phyloP scores from a whole-genome alignment of 2,888 invertebrate genomes.

The Epistrophe grossulariae region DNA sequence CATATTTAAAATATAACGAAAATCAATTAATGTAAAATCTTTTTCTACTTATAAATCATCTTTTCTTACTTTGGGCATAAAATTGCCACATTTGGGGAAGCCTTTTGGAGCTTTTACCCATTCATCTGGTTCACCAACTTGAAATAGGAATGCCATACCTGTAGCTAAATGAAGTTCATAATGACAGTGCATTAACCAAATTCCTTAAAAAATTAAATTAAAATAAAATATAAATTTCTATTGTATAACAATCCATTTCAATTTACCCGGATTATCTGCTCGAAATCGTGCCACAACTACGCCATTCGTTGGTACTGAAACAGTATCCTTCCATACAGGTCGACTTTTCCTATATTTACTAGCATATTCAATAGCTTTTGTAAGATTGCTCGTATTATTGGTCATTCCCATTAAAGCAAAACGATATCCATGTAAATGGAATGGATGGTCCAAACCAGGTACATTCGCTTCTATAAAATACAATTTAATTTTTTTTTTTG shows the following conservation, averaged over 20 bases:
- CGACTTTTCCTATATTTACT: slow-evolving; percentile 62
- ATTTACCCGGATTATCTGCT: slow-evolving; percentile 78
- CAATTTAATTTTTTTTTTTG: not conserved
- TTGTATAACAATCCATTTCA: not conserved
- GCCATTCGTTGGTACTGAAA: slow-evolving; percentile 80
- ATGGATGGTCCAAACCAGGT: slow-evolving; percentile 80
- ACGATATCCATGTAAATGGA: slow-evolving; percentile 81
- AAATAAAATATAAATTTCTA: not conserved
- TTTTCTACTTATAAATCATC: not conserved
- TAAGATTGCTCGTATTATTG: slow-evolving; percentile 69
- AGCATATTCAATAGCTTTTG: slow-evolving; percentile 71
- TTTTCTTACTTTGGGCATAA: slow-evolving; percentile 82
- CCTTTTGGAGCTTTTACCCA: slow-evolving; percentile 87
- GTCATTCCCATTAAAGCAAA: slow-evolving; percentile 80
- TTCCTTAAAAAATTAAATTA: slow-evolving; percentile 66
- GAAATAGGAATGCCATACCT: slow-evolving; percentile 78
- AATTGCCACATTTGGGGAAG: slow-evolving; percentile 92
- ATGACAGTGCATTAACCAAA: slow-evolving; percentile 79
- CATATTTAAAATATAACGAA: too few relatives aligned
- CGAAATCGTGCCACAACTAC: slow-evolving; percentile 79
- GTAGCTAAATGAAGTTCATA: slow-evolving; percentile 79
- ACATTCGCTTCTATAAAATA: slow-evolving; percentile 1
- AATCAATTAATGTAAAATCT: not conserved
- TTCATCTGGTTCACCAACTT: slow-evolving; percentile 85
- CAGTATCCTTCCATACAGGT: slow-evolving; percentile 80